Percentiles rank a stretch among this genome's conserved stretches.
These are phyloP conservation scores for Carollia perspicillata DNA, from an alignment of 2,113 vertebrate genomes.

Conservation along the genomic window DNA sequence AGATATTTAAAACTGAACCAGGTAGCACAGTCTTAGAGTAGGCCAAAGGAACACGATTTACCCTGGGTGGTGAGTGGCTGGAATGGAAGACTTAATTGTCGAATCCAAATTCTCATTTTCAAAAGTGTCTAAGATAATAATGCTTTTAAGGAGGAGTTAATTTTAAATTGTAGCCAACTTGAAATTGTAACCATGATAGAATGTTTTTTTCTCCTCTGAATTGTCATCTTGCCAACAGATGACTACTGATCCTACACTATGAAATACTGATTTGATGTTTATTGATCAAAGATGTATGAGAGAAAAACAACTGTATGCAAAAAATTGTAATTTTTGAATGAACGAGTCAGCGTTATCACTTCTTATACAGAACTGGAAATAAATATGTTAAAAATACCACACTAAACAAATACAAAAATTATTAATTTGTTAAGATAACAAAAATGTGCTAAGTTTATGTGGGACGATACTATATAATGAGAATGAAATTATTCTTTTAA, in stretches of 20 bases:
- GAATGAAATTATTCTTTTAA: not conserved
- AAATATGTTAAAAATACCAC: not conserved
- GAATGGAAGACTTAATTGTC: not conserved
- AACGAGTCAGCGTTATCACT: slow-evolving; percentile 36
- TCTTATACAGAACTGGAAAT: not conserved
- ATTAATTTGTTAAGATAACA: not conserved
- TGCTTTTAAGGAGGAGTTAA: slow-evolving; percentile 25
- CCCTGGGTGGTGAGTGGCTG: not conserved
- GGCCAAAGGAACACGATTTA: not conserved
- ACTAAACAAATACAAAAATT: slow-evolving; percentile 4
- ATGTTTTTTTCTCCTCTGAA: slow-evolving; percentile 25
- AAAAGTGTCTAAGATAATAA: not conserved
- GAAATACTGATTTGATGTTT: slow-evolving; percentile 69
- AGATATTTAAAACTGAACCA: slow-evolving; percentile 57
- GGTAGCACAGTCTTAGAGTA: slow-evolving; percentile 11
- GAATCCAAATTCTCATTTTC: slow-evolving; percentile 37
- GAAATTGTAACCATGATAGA: slow-evolving; percentile 14
- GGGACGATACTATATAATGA: not conserved
- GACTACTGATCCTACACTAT: slow-evolving; percentile 39
- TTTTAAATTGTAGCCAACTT: slow-evolving; percentile 37
- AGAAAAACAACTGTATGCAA: not conserved
- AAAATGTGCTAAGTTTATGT: not conserved
- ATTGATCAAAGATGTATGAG: slow-evolving; percentile 44
- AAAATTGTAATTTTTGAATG: slow-evolving; percentile 64
- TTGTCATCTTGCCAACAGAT: slow-evolving; percentile 55